phyloP scores from a whole-genome alignment of 2,888 invertebrate genomes.

The Ichneumoninae sp. region DNA sequence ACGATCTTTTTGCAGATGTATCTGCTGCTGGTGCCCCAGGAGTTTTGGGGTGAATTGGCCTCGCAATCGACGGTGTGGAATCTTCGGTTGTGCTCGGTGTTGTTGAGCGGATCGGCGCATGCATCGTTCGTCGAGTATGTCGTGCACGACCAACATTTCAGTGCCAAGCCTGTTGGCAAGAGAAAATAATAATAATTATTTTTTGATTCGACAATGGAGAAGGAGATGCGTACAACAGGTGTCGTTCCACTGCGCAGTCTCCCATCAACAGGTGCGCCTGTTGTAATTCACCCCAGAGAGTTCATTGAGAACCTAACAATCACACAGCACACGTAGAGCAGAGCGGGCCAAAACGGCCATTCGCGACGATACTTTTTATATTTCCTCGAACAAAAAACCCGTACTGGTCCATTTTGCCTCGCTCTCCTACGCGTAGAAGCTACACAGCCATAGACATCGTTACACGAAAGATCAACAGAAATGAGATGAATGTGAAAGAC shows the following conservation, averaged over 20 bases:
- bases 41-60: conserved; percentile 69
- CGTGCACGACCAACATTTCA: conserved; percentile 92
- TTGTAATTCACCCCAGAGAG: background rate
- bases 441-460: background rate
- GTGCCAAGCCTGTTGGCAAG: conserved; percentile 86
- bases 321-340: background rate
- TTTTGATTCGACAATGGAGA: background rate
- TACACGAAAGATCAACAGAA: background rate
- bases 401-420: background rate
- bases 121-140: conserved; percentile 88
- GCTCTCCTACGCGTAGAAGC: background rate
- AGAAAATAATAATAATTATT: background rate
- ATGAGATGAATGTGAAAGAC: background rate
- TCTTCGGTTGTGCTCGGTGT: conserved; percentile 84
- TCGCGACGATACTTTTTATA: background rate
- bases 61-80: conserved; percentile 80
- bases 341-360: background rate
- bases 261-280: conserved; percentile 51
- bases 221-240: conserved; percentile 37
- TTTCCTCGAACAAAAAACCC: background rate
- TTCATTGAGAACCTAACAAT: conserved; percentile 1
- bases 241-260: conserved; percentile 12
- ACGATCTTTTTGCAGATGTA: conserved; percentile 91
- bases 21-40: conserved; percentile 73
- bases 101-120: conserved; percentile 91